Conservation (phyloP, 1,140 invertebrate species). For the Argopecten irradians region DNA sequence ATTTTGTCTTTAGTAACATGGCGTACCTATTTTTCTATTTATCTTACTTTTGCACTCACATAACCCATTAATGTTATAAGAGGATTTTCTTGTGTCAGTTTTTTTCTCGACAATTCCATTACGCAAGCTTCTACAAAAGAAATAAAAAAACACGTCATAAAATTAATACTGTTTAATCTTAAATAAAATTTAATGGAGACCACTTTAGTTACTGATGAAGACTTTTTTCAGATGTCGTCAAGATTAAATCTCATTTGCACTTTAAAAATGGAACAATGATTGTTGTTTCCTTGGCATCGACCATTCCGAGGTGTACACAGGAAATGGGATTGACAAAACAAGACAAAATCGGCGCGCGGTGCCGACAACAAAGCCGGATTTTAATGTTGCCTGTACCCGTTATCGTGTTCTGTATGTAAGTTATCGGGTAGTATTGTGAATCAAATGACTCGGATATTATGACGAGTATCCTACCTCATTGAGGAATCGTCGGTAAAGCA, state of each 20-base stretch:
- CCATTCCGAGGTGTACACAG: neutral
- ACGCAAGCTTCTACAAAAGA: neutral
- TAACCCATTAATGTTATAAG: neutral
- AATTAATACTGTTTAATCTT: neutral
- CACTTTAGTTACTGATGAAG: neutral
- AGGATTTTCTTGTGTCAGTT: neutral
- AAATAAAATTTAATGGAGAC: conserved; percentile 11
- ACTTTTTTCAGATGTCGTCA: neutral
- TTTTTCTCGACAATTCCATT: neutral
- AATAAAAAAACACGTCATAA: neutral
- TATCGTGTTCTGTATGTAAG: neutral
- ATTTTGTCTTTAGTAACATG: too few relatives aligned
- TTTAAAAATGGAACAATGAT: neutral
- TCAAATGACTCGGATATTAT: neutral
- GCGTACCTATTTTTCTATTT: too few relatives aligned
- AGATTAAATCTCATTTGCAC: neutral
- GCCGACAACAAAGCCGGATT: neutral
- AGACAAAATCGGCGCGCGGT: neutral
- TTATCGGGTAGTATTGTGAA: neutral
- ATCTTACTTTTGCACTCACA: neutral
- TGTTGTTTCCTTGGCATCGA: neutral
- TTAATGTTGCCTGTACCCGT: neutral
- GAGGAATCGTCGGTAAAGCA: too few relatives aligned
- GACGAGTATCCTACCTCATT: neutral
- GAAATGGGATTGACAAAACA: neutral